phyloP scores from a whole-genome alignment of 2,888 invertebrate genomes.

The Uloborus plumipes region DNA sequence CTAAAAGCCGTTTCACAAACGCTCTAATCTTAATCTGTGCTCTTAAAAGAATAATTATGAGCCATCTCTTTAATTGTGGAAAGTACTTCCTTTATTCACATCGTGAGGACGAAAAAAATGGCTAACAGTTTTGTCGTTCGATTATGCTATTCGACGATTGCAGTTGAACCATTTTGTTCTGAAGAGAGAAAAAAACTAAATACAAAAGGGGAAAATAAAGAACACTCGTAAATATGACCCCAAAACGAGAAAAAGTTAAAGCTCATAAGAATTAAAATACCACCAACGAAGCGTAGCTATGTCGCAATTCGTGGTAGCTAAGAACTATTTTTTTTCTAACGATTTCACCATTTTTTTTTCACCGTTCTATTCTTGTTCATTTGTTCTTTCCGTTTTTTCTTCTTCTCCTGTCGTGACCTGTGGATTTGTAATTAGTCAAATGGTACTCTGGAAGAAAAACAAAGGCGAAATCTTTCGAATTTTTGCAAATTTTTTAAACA shows the following conservation, averaged over 20 bases:
- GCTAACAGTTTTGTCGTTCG: no score
- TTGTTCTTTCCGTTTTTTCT: conserved; percentile 9
- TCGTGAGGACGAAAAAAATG: no score
- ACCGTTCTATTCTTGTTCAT: neutral
- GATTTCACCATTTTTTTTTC: conserved; percentile 2
- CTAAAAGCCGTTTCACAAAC: no score
- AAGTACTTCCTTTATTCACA: no score
- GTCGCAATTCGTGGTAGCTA: conserved; percentile 37
- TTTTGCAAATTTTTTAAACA: no score
- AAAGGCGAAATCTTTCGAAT: no score
- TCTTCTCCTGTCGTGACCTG: conserved; percentile 32
- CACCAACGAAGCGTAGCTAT: conserved; percentile 55
- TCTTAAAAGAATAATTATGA: no score
- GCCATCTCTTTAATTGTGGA: no score
- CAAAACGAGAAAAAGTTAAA: conserved; percentile 28
- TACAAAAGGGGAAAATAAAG: neutral
- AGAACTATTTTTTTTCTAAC: conserved; percentile 41
- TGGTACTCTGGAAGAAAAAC: neutral
- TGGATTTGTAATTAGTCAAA: conserved; percentile 57
- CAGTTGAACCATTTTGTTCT: no score
- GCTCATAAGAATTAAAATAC: conserved; percentile 52
- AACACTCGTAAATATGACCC: conserved; percentile 32
- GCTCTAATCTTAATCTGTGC: no score
- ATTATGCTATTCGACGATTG: no score
- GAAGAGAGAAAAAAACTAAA: conserved; percentile 7